Percentiles rank a stretch among this genome's conserved stretches.
phyloP scores from a whole-genome alignment of 2,113 vertebrate species.

The Leiothrix lutea region DNA sequence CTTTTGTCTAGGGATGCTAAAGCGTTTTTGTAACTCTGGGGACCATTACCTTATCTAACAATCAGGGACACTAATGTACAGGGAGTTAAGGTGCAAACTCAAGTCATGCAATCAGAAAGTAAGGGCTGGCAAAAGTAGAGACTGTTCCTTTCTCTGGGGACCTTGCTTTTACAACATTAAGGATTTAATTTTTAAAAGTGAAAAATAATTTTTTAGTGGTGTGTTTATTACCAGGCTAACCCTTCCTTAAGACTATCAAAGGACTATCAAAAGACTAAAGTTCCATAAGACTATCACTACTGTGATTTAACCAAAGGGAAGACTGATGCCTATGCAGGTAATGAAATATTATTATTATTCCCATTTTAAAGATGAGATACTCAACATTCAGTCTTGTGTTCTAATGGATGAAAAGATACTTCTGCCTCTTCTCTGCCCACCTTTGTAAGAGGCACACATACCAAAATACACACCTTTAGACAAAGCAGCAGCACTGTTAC shows the following conservation, averaged over 20 bases:
- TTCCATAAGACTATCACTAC: neutral
- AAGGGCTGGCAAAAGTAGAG: neutral
- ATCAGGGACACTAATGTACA: neutral
- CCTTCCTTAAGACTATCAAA: neutral
- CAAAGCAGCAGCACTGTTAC: neutral
- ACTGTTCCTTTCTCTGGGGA: neutral
- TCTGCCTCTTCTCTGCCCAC: neutral
- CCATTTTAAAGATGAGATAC: neutral
- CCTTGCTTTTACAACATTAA: neutral
- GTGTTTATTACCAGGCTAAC: neutral
- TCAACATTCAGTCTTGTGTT: neutral
- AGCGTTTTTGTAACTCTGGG: neutral
- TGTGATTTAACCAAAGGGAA: neutral
- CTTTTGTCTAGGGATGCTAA: conserved; percentile 46
- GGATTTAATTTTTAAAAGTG: neutral
- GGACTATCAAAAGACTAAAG: neutral
- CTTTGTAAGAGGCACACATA: neutral
- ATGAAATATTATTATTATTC: neutral
- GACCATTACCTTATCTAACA: conserved; percentile 34
- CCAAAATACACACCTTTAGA: neutral
- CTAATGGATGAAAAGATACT: neutral
- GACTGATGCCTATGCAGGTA: neutral
- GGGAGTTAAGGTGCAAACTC: neutral
- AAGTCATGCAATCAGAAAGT: neutral
- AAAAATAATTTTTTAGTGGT: neutral